Conservation (phyloP, 2,113 vertebrate species). For the Speoplatyrhinus poulsoni region DNA sequence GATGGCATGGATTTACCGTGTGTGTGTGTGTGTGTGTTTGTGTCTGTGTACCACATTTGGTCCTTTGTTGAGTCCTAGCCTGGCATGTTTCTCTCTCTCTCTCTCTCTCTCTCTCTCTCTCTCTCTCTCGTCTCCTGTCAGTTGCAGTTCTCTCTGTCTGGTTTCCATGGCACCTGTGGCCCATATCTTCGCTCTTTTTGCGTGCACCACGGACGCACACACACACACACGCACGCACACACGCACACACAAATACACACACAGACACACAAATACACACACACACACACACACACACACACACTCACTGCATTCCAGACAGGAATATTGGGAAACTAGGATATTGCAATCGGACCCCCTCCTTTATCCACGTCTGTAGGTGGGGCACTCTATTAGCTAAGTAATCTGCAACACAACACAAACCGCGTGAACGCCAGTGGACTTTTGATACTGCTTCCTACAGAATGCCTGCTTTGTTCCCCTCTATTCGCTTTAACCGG, state of each 20-base stretch:
- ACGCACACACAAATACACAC: background rate
- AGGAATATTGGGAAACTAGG: background rate
- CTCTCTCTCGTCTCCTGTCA: background rate
- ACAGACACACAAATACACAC: slow-evolving; percentile 13
- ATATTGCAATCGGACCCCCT: background rate
- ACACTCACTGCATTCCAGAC: background rate
- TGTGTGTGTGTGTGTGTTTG: background rate
- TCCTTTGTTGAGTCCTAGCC: background rate
- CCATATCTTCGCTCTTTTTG: background rate
- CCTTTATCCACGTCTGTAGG: background rate
- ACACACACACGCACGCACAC: background rate
- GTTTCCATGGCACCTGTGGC: slow-evolving; percentile 59
- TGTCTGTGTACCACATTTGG: background rate
- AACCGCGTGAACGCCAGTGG: background rate
- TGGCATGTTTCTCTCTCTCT: background rate
- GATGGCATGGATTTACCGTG: background rate
- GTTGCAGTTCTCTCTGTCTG: slow-evolving; percentile 14
- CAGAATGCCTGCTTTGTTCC: slow-evolving; percentile 8
- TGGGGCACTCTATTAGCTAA: background rate
- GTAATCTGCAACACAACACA: slow-evolving; percentile 2
- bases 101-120: background rate
- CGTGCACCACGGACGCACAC: too few species aligned
- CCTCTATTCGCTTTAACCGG: background rate
- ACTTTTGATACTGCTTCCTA: slow-evolving; percentile 6
- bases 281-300: background rate